Evolutionary conservation across 2,888 invertebrate genomes (phyloP).

Genomic region (Drosophila melanocephala): DNA sequence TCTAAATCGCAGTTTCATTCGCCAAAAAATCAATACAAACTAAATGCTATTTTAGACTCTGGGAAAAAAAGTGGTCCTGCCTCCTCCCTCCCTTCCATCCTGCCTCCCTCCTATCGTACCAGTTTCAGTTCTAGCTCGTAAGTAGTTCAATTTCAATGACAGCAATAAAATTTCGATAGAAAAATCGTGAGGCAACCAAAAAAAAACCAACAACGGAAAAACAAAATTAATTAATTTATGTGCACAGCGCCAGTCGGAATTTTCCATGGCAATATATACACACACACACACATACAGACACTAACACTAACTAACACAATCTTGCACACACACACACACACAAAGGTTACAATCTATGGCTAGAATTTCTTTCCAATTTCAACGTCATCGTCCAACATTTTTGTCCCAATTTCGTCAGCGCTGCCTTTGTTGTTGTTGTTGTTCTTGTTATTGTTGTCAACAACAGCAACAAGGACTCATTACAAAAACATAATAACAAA

Average conservation of each 20-base stretch:
- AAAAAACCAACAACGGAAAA: slow-evolving; percentile 50
- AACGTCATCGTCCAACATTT: slow-evolving; percentile 73
- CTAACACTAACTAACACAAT: slow-evolving; percentile 6
- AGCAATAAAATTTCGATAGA: slow-evolving; percentile 73
- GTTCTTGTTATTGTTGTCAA: slow-evolving; percentile 41
- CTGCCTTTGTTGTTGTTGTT: slow-evolving; percentile 14
- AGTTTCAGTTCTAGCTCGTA: slow-evolving; percentile 27
- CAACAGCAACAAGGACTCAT: slow-evolving; percentile 68
- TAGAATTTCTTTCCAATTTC: slow-evolving; percentile 79
- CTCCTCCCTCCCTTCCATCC: no score
- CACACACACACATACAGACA: slow-evolving; percentile 20
- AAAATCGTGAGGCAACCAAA: slow-evolving; percentile 22
- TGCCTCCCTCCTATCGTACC: background rate
- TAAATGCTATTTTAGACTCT: slow-evolving; percentile 57
- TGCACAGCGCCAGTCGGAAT: slow-evolving; percentile 67
- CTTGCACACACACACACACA: slow-evolving; percentile 24
- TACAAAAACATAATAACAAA: slow-evolving; percentile 82
- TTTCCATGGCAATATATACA: slow-evolving; percentile 75
- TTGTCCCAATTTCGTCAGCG: slow-evolving; percentile 62
- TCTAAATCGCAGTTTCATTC: slow-evolving; percentile 39
- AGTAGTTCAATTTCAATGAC: slow-evolving; percentile 68
- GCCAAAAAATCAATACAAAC: slow-evolving; percentile 64
- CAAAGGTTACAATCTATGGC: slow-evolving; percentile 61
- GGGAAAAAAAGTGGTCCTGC: background rate
- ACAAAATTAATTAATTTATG: slow-evolving; percentile 80